Evolutionary conservation across 2,888 invertebrate genomes (phyloP), one percentile per base, ranked within the genome.

Genomic region (Cyclophora punctaria): DNA sequence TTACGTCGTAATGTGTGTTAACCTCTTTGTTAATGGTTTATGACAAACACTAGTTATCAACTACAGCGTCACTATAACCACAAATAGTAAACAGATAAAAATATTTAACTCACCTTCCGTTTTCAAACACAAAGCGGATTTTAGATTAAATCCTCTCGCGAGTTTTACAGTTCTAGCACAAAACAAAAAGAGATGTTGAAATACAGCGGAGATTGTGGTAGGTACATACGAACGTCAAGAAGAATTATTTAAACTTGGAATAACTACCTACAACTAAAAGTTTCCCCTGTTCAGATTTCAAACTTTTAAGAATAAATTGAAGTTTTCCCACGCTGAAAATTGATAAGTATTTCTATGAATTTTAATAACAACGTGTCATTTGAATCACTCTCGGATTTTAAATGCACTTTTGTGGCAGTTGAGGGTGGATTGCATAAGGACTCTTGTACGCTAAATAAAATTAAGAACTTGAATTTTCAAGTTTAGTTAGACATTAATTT

Each of bases 231-330:
- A 20, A 48, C 46, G 42, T 49, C 48, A 56, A 56, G 65, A 73
- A 71, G 69, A 73, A 74, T 71, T 73, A 74, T 73, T 73, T 66
- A 58, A 77, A 78, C 71, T 77, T 72, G 66, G 65, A 75, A 74
- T 74, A 79, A 77, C 75, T 73, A 70, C 67, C 52, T 52, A 54
- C 58, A 68, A 66, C 62, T 64, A 66, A 62, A 76, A 78, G 71
- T 76, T 80, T 73, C 59, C 59, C 64, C 68, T 65, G 62, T 66
- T 65, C 67, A 64, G 64, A 67, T 66, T 70, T 64, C 53, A 53
- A 78, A 74, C 70, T 78, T 74, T 69, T 59, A 56, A 48, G 71
- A 74, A 74, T 76, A 76, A 76, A 73, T 78, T 77, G 58, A 75
- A 75, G 69, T 73, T 79, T 67, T 62, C 56, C 63, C 63, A 56